A percentile compares a stretch with the other conserved stretches of the same genome.
phyloP scores from a whole-genome alignment of 2,888 invertebrate genomes.

The Pollenia amentaria region DNA sequence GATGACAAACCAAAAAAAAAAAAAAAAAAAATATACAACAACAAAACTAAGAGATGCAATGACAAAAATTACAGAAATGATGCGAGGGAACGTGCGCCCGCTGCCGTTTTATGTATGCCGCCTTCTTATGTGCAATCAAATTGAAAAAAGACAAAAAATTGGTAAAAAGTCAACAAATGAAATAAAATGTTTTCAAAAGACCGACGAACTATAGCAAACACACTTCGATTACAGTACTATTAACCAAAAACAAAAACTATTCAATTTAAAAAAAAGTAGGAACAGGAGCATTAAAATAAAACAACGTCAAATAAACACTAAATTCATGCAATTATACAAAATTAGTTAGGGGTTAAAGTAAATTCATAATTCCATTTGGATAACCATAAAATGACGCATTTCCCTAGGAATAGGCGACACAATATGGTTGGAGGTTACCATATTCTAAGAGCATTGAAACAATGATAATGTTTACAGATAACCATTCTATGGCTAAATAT shows the following conservation, averaged over 20 bases:
- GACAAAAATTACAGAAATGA: slow-evolving; percentile 77
- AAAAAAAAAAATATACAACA: slow-evolving; percentile 38
- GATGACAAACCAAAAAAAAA: slow-evolving; percentile 68
- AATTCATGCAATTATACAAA: slow-evolving; percentile 57
- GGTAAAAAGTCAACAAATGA: slow-evolving; percentile 59
- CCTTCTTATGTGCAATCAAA: slow-evolving; percentile 65
- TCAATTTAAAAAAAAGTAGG: slow-evolving; percentile 51
- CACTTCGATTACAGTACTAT: slow-evolving; percentile 56
- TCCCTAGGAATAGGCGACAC: no score
- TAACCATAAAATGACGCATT: no score
- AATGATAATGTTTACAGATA: no score
- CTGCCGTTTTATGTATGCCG: slow-evolving; percentile 75
- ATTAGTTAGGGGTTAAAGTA: slow-evolving; percentile 15
- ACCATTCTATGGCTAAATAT: no score
- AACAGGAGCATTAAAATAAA: slow-evolving; percentile 65
- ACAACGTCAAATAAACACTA: slow-evolving; percentile 57
- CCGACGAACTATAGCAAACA: slow-evolving; percentile 54
- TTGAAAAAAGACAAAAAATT: slow-evolving; percentile 30
- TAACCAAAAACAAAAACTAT: slow-evolving; percentile 32
- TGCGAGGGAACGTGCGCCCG: slow-evolving; percentile 76
- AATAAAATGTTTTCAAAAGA: slow-evolving; percentile 67
- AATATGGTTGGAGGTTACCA: no score
- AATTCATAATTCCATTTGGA: not conserved
- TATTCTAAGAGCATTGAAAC: no score
- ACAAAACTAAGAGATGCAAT: slow-evolving; percentile 72